These are phyloP conservation scores for Oxytorus armatus DNA, from an alignment of 2,888 invertebrate genomes.

Conservation along the genomic window DNA sequence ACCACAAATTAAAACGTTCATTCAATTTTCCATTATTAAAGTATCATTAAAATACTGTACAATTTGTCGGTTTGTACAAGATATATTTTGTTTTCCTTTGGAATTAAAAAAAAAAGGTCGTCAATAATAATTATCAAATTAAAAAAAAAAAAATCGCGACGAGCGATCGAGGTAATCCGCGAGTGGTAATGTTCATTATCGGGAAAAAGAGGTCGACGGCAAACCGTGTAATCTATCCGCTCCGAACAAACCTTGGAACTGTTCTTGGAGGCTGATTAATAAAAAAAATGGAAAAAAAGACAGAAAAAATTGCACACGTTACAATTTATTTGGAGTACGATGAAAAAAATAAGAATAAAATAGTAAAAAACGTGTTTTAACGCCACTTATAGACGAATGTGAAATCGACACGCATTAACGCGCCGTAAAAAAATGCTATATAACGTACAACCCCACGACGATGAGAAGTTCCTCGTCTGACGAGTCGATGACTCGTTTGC, in stretches of 20 bases:
- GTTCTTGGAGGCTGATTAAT: not conserved
- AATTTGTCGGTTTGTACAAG: too few species aligned
- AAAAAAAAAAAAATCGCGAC: not conserved
- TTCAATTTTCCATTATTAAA: too few species aligned
- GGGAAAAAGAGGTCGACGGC: conserved; percentile 48
- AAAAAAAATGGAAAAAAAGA: not conserved
- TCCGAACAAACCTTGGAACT: conserved; percentile 51
- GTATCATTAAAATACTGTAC: too few species aligned
- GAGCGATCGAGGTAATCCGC: not conserved
- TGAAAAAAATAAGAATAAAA: conserved; percentile 2
- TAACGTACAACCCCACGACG: not conserved
- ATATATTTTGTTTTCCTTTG: too few species aligned
- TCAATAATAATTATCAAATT: not conserved
- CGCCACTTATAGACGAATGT: conserved; percentile 37
- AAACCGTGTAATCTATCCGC: conserved; percentile 48
- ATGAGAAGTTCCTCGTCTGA: conserved; percentile 36
- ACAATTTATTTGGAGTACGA: conserved; percentile 26
- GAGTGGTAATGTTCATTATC: conserved; percentile 8
- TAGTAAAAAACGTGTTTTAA: conserved; percentile 37
- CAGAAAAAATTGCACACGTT: conserved; percentile 32
- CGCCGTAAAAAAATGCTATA: conserved; percentile 34
- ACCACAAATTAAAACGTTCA: not conserved
- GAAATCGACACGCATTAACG: conserved; percentile 45
- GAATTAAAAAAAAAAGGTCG: not conserved
- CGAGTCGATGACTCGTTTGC: conserved; percentile 64